phyloP scores from a whole-genome alignment of 2,888 invertebrate genomes.

The Polymixis lichenea region DNA sequence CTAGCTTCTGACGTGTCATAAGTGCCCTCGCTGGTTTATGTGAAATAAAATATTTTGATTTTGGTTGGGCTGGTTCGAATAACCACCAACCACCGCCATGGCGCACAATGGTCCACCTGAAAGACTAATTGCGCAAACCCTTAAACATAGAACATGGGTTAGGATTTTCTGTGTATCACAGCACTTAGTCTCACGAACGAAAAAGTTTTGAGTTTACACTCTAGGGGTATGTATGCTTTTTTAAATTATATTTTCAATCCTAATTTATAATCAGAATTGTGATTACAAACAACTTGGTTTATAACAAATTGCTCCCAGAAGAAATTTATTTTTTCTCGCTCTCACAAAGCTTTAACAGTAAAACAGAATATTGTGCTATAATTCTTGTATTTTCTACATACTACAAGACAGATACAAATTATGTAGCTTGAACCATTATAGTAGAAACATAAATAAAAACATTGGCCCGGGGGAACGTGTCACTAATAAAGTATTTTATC shows the following conservation, averaged over 20 bases:
- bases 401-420: conserved; percentile 48
- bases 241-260: conserved; percentile 25
- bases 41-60: too few species aligned
- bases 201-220: neutral
- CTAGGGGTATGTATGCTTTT: neutral
- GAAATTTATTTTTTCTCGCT: conserved; percentile 35
- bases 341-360: conserved; percentile 30
- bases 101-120: too few species aligned
- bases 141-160: too few species aligned
- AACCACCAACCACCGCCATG: too few species aligned
- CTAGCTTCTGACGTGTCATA: too few species aligned
- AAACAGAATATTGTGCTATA: conserved; percentile 22
- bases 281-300: conserved; percentile 22
- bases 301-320: conserved; percentile 39
- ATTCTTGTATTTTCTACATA: conserved; percentile 41
- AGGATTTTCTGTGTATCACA: neutral
- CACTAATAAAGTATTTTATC: conserved; percentile 59
- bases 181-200: neutral
- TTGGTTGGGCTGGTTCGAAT: too few species aligned
- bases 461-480: conserved; percentile 40
- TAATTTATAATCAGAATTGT: conserved; percentile 21
- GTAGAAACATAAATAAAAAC: conserved; percentile 53
- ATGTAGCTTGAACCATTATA: conserved; percentile 37
- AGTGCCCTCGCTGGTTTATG: too few species aligned
- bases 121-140: too few species aligned